A percentile compares a stretch with the other conserved stretches of the same genome.
phyloP scores from a whole-genome alignment of 2,113 vertebrate genomes.

The Zapus hudsonius region DNA sequence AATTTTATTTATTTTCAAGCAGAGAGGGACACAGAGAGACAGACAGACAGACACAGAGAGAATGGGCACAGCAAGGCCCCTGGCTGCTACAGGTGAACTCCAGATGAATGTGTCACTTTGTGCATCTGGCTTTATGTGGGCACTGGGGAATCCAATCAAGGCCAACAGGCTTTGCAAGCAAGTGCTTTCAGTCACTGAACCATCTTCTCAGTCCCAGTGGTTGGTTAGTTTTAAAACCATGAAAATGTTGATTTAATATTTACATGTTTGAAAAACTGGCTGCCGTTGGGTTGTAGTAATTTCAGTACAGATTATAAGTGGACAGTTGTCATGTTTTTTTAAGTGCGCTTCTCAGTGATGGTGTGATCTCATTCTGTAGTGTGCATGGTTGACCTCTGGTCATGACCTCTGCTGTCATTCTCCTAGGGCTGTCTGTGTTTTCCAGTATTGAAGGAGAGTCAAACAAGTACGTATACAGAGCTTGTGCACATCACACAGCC shows the following conservation, averaged over 20 bases:
- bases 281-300: neutral
- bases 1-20: too few species aligned
- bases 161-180: too few species aligned
- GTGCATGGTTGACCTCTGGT: neutral
- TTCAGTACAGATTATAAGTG: neutral
- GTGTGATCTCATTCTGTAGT: neutral
- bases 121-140: too few species aligned
- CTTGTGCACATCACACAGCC: neutral
- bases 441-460: constrained; percentile 77
- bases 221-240: neutral
- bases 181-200: too few species aligned
- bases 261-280: neutral
- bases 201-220: too few species aligned
- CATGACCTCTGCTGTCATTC: neutral
- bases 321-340: neutral
- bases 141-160: too few species aligned
- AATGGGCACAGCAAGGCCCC: too few species aligned
- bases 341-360: neutral
- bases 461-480: constrained; percentile 82
- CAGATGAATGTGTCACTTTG: too few species aligned
- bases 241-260: neutral
- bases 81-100: too few species aligned
- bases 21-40: too few species aligned
- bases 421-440: constrained; percentile 85
- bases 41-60: too few species aligned